Base-by-base conservation (phyloP, 2,113 vertebrate genomes). In the Thryonomys swinderianus region DNA sequence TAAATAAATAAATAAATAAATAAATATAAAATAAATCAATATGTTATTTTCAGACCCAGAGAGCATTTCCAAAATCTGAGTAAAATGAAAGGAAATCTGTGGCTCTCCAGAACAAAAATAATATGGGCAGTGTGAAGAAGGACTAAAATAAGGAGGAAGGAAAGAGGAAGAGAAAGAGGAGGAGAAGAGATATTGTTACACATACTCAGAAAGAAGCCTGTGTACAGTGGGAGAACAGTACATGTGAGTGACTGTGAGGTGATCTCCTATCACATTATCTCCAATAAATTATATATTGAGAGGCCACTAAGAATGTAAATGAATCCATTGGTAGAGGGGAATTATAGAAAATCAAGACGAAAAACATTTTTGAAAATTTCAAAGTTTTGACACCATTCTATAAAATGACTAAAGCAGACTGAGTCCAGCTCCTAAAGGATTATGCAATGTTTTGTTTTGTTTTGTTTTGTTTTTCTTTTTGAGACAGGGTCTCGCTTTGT, bases 41-140 rank as follows among this genome's bases (percentile, higher is more conserved):
- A 48, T 83, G 89, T 80, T 59, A n/a, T 3, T 40, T 87, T 93
- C 61, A 71, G 9, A 88, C 13, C n/a, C 0, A 80, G 80, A 88
- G 48, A 89, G 32, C 42, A 53, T 61, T 90, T 88, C 0, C 61
- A 91, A 95, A 96, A 85, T 34, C 1, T 61, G 55, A 95, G 18
- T 81, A 81, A 90, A 89, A 84, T 53, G 12, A 78, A 83, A 94
- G 40, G 18, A 18, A 0, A 42, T 53, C 18, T 76, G 0, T 55
- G 1, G 32, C 3, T 82, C 21, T 93, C 45, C 91, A 86, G 16
- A 66, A 73, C 4, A 30, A 45, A n/a, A 51, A 27, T 32, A 51
- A 3, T n/a, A 51, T n/a, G 9, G 5, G 7, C 12, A 64, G 61
- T 85, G 7, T 45, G 40, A 88, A 48, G 25, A 17, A 48, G 73